These are phyloP conservation scores for Octonoba sinensis DNA, from an alignment of 2,888 invertebrate species.

Conservation along the genomic window DNA sequence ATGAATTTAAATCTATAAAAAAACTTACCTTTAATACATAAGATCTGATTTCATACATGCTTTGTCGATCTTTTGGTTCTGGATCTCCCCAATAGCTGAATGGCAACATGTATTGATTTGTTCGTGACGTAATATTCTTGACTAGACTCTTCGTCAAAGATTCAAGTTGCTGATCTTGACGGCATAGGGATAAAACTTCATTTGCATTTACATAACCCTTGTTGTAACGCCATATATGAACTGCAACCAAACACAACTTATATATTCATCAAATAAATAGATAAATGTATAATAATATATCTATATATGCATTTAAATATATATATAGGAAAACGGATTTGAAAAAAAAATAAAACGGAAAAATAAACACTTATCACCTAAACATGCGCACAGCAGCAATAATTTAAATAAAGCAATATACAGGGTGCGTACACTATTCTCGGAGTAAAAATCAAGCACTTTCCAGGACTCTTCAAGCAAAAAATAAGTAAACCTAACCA, in stretches of 20 bases:
- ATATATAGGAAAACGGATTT: too few species aligned
- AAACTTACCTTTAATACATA: slow-evolving; percentile 82
- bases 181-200: slow-evolving; percentile 69
- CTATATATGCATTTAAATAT: too few species aligned
- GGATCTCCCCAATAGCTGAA: slow-evolving; percentile 98
- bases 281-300: too few species aligned
- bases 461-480: too few species aligned
- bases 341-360: too few species aligned
- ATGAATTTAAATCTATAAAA: neutral
- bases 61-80: slow-evolving; percentile 79
- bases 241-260: slow-evolving; percentile 72
- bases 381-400: too few species aligned
- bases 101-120: slow-evolving; percentile 91
- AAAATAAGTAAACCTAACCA: too few species aligned
- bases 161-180: slow-evolving; percentile 68
- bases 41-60: slow-evolving; percentile 94
- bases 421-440: too few species aligned
- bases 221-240: slow-evolving; percentile 95
- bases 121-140: slow-evolving; percentile 79
- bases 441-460: too few species aligned
- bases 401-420: too few species aligned
- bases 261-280: too few species aligned
- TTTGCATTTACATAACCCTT: slow-evolving; percentile 83
- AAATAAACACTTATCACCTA: too few species aligned
- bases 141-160: slow-evolving; percentile 69